Percentiles rank a stretch among this genome's conserved stretches.
phyloP scores from a whole-genome alignment of 2,888 invertebrate genomes.

The Apodemia duryi region DNA sequence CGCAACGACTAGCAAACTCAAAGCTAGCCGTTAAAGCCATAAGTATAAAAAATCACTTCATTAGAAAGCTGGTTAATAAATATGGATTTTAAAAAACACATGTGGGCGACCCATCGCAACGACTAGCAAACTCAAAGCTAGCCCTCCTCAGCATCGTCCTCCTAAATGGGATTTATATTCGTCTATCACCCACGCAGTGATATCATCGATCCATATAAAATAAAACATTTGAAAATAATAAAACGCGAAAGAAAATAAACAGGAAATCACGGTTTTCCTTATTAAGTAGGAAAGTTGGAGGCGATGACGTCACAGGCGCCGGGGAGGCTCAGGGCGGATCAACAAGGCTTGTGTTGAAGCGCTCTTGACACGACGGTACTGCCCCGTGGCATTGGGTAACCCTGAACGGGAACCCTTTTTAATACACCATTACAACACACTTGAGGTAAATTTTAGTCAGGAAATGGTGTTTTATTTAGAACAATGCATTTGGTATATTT shows the following conservation, averaged over 20 bases:
- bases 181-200: constrained; percentile 50
- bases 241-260: constrained; percentile 16
- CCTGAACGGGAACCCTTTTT: not conserved
- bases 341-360: constrained; percentile 52
- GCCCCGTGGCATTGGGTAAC: constrained; percentile 3
- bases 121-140: constrained; percentile 50
- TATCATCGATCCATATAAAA: constrained; percentile 41
- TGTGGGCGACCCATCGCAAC: constrained; percentile 74
- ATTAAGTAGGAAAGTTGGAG: constrained; percentile 25
- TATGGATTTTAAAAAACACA: not conserved
- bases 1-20: constrained; percentile 63
- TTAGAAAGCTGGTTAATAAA: not conserved
- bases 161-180: constrained; percentile 52
- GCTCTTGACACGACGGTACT: constrained; percentile 53
- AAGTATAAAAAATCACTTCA: not conserved
- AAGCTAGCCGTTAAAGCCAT: too few relatives aligned
- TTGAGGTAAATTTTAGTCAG: not conserved
- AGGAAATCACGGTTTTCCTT: constrained; percentile 29
- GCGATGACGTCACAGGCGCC: constrained; percentile 66
- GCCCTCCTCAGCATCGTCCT: constrained; percentile 62
- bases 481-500: not conserved
- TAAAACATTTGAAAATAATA: constrained; percentile 16
- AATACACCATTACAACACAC: not conserved
- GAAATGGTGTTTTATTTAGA: not conserved
- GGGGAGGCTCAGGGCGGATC: constrained; percentile 54